phyloP scores from a whole-genome alignment of 2,888 invertebrate species.

The Drosophila parthenogenetica region DNA sequence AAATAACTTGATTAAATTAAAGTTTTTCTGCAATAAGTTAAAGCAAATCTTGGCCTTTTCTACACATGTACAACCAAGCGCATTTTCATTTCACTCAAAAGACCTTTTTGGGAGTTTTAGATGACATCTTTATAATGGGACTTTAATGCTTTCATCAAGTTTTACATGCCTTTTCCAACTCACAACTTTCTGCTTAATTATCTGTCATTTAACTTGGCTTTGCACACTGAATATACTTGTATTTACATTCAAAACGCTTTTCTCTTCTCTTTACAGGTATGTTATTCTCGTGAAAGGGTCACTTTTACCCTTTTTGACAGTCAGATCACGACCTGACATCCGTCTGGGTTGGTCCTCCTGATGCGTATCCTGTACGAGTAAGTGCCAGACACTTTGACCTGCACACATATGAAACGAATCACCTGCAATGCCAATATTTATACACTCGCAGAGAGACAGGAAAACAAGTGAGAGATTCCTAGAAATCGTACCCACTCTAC shows the following conservation, averaged over 20 bases:
- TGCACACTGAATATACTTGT: conserved; percentile 22
- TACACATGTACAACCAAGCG: too few relatives aligned
- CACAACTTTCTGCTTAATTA: conserved; percentile 23
- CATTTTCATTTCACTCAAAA: not conserved
- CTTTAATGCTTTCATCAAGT: conserved; percentile 2
- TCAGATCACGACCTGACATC: conserved; percentile 27
- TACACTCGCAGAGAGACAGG: conserved; percentile 36
- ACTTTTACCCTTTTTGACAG: conserved; percentile 33
- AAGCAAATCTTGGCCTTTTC: too few relatives aligned
- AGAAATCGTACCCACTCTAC: conserved; percentile 9
- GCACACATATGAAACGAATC: conserved; percentile 43
- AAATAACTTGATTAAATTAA: too few relatives aligned
- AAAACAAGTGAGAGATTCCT: conserved; percentile 49
- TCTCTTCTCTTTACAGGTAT: conserved; percentile 44
- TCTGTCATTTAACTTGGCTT: conserved; percentile 15
- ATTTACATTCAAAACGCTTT: conserved; percentile 25
- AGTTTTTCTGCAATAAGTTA: too few relatives aligned
- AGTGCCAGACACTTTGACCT: conserved; percentile 55
- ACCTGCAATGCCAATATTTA: conserved; percentile 74
- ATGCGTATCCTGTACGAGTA: conserved; percentile 22
- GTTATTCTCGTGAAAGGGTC: conserved; percentile 37
- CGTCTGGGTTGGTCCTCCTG: conserved; percentile 20
- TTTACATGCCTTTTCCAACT: not conserved
- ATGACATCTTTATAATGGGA: not conserved
- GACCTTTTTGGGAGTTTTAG: too few relatives aligned